A percentile compares a stretch with the other conserved stretches of the same genome.
Evolutionary conservation across 64 coral and sea anemone species (phyloP).

Genomic region (Montipora cactus): DNA sequence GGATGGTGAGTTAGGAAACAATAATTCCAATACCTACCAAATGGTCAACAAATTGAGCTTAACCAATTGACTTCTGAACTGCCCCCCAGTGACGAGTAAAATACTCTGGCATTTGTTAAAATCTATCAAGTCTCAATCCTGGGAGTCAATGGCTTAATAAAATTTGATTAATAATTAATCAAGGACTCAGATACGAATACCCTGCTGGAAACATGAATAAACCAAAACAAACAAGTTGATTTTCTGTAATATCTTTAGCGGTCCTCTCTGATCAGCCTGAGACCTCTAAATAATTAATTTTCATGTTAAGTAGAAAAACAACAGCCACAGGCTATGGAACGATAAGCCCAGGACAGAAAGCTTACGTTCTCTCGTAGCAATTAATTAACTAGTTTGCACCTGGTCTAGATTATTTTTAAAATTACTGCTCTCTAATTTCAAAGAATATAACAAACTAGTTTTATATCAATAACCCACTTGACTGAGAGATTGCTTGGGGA

Average conservation of each 20-base stretch:
- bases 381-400: no score
- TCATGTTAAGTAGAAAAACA: background rate
- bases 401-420: no score
- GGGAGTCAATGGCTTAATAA: background rate
- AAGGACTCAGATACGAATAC: background rate
- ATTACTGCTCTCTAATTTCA: background rate
- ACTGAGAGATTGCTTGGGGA: slow-evolving; percentile 84
- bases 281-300: background rate
- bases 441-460: background rate
- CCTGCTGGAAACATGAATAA: background rate
- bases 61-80: no score
- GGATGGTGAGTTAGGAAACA: no score
- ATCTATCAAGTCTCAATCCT: background rate
- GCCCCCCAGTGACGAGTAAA: no score
- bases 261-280: background rate
- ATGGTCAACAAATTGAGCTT: no score
- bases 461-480: slow-evolving; percentile 35
- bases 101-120: no score
- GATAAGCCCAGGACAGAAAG: background rate
- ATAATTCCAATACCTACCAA: no score
- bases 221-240: background rate
- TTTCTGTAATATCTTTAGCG: background rate
- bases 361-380: no score
- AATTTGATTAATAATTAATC: background rate
- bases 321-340: background rate